These are phyloP conservation scores for Diabrotica virgifera DNA, from an alignment of 1,140 invertebrate genomes.

Conservation along the genomic window DNA sequence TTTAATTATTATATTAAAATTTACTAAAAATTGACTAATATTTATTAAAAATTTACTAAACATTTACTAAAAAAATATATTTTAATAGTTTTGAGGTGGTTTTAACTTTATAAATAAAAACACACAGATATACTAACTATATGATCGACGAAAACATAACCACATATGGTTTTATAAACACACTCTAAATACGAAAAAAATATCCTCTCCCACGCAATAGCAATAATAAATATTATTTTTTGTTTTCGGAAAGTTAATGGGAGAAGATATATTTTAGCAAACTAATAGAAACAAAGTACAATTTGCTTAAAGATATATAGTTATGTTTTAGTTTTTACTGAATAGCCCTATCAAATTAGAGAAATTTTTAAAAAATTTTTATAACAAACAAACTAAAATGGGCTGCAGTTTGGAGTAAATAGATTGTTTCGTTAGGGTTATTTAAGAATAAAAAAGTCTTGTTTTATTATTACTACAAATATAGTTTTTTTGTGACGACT, in stretches of 20 bases:
- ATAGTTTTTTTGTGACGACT: too few relatives aligned
- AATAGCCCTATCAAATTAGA: not conserved
- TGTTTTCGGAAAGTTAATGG: not conserved
- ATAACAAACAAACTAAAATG: not conserved
- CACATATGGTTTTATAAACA: too few relatives aligned
- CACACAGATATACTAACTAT: too few relatives aligned
- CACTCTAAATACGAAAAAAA: not conserved
- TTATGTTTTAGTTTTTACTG: not conserved
- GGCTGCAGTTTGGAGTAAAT: not conserved
- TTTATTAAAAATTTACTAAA: too few relatives aligned
- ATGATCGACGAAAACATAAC: too few relatives aligned
- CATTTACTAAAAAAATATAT: too few relatives aligned
- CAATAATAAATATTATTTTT: not conserved
- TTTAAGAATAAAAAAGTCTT: not conserved
- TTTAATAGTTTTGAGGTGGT: too few relatives aligned
- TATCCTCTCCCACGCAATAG: constrained; percentile 1
- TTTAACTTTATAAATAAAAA: too few relatives aligned
- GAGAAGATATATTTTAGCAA: not conserved
- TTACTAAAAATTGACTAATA: too few relatives aligned
- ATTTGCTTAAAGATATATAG: not conserved
- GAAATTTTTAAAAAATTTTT: constrained; percentile 1
- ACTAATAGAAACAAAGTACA: not conserved
- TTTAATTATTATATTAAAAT: too few relatives aligned
- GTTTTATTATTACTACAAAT: too few relatives aligned
- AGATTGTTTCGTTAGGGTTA: not conserved